Evolutionary conservation across 2,113 vertebrate genomes (phyloP).

Genomic region (Oncorhynchus nerka): DNA sequence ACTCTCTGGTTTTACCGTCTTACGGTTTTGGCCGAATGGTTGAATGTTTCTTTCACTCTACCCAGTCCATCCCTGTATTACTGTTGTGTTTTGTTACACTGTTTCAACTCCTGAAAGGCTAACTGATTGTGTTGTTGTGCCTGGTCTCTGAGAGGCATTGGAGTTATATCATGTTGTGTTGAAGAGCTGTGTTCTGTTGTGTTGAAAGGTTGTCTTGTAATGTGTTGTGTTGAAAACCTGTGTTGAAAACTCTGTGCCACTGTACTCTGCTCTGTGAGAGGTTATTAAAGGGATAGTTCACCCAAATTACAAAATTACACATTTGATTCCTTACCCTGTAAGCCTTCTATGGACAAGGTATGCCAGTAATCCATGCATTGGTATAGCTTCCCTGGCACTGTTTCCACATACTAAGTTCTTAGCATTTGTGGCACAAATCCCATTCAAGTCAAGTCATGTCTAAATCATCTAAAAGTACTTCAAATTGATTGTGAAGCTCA

Average conservation of each 20-base stretch:
- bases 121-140: not conserved
- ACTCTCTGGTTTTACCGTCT: not conserved
- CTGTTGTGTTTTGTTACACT: not conserved
- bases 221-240: not conserved
- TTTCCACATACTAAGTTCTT: no score
- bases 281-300: slow-evolving; percentile 38
- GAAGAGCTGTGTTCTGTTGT: no score
- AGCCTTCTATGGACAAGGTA: no score
- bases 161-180: not conserved
- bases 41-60: not conserved
- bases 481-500: no score
- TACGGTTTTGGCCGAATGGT: not conserved
- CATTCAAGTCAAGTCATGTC: no score
- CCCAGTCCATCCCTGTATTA: not conserved
- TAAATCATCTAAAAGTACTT: no score
- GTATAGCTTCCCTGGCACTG: no score
- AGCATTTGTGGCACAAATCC: no score
- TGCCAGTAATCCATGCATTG: no score
- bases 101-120: not conserved
- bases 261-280: slow-evolving; percentile 38
- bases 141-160: not conserved
- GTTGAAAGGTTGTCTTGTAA: not conserved
- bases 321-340: no score
- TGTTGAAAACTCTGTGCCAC: not conserved
- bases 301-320: no score